A percentile compares a stretch with the other conserved stretches of the same genome.
Evolutionary conservation across 2,888 invertebrate genomes (phyloP).

Genomic region (Dicranocentrus wangi): DNA sequence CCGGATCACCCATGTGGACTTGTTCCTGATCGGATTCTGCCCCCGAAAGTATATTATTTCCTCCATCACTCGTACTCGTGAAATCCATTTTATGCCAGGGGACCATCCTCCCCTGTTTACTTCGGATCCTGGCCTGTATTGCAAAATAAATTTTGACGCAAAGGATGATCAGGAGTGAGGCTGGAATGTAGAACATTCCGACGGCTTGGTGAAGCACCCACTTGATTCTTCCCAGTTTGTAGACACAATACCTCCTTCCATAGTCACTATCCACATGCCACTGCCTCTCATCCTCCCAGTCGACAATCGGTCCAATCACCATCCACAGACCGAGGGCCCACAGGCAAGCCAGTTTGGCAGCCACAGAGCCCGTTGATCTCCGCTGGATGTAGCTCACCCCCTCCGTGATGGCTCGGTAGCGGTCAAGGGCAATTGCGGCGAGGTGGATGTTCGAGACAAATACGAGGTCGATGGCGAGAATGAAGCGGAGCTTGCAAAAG

Average conservation of each 20-base stretch:
- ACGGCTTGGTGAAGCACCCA: neutral
- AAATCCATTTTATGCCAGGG: too few species aligned
- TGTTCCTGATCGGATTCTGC: too few species aligned
- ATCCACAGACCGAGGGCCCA: constrained; percentile 20
- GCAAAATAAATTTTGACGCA: neutral
- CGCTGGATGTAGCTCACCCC: constrained; percentile 15
- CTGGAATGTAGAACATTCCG: constrained; percentile 6
- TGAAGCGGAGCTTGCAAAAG: constrained; percentile 15
- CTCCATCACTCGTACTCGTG: too few species aligned
- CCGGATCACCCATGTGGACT: too few species aligned
- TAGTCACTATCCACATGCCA: neutral
- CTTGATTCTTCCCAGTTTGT: neutral
- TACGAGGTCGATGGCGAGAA: neutral
- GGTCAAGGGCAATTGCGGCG: constrained; percentile 18
- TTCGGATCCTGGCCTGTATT: neutral
- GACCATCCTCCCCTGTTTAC: too few species aligned
- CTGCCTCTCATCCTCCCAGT: neutral
- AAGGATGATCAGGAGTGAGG: neutral
- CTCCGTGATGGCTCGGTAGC: neutral
- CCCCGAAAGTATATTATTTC: too few species aligned
- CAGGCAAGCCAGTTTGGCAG: neutral
- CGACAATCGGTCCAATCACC: neutral
- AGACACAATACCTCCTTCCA: neutral
- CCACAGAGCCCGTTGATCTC: neutral
- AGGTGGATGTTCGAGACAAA: constrained; percentile 3